Evolutionary conservation across 1,140 invertebrate genomes (phyloP).

Genomic region (Zaprionus kolodkinae): DNA sequence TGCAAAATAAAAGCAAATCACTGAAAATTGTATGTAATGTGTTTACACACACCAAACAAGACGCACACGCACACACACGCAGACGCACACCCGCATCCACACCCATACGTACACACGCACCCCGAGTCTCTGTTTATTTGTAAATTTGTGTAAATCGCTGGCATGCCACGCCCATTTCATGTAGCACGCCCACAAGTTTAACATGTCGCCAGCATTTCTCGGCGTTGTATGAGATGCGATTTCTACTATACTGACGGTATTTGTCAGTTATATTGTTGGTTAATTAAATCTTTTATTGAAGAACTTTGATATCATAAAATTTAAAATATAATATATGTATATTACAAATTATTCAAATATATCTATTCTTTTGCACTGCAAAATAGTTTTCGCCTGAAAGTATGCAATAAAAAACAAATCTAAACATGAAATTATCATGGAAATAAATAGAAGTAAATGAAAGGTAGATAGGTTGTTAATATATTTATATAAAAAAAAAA

Average conservation of each 20-base stretch:
- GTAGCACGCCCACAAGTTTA: conserved; percentile 51
- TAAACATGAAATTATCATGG: no score
- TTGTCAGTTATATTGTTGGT: neutral
- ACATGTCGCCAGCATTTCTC: conserved; percentile 38
- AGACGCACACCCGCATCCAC: conserved; percentile 5
- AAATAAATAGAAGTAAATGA: no score
- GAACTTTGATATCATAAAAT: no score
- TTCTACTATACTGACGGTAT: conserved; percentile 13
- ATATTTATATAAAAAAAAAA: no score
- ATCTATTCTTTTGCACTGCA: no score
- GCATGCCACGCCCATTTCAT: conserved; percentile 65
- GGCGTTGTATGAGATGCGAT: conserved; percentile 55
- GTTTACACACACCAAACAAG: conserved; percentile 35
- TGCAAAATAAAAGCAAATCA: conserved; percentile 76
- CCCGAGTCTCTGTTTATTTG: conserved; percentile 12
- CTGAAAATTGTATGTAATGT: conserved; percentile 70
- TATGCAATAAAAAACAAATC: no score
- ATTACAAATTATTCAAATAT: no score
- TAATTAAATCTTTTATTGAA: no score
- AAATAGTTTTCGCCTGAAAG: no score
- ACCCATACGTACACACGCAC: neutral
- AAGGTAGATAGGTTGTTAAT: no score
- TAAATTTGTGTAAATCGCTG: conserved; percentile 29
- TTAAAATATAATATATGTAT: no score
- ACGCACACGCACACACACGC: neutral